phyloP scores from a whole-genome alignment of 2,113 vertebrate species.

The Heterotis niloticus region DNA sequence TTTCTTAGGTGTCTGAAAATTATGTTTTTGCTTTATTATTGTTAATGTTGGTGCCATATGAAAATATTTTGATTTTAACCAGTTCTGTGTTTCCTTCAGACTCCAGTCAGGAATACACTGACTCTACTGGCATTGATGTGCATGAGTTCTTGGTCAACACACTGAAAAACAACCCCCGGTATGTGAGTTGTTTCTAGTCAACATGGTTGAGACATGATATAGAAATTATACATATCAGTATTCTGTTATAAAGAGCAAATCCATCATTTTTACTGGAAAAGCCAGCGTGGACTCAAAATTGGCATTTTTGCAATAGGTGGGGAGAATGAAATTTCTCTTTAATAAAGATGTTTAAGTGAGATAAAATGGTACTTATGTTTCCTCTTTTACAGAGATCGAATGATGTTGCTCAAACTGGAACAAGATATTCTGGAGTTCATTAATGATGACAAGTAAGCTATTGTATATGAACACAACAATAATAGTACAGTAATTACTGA shows the following conservation, averaged over 20 bases:
- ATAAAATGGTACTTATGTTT: not conserved
- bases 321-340: not conserved
- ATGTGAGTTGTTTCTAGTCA: conserved; percentile 24
- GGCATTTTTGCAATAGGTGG: too few species aligned
- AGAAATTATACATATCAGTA: not conserved
- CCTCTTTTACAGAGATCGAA: conserved; percentile 81
- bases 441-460: conserved; percentile 90
- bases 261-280: too few species aligned
- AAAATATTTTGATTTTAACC: not conserved
- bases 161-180: conserved; percentile 99
- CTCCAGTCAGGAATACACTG: conserved; percentile 98
- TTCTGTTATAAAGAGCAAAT: too few species aligned
- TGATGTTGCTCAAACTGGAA: conserved; percentile 99
- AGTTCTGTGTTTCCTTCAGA: conserved; percentile 61
- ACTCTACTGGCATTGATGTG: conserved; percentile 97
- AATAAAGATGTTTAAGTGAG: not conserved
- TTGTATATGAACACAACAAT: conserved; percentile 32
- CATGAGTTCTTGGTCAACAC: conserved; percentile 99
- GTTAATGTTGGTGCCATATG: not conserved
- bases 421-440: conserved; percentile 99
- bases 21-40: not conserved
- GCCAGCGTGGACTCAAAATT: too few species aligned
- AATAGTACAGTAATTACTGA: conserved; percentile 1
- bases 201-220: not conserved
- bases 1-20: too few species aligned